Conservation (phyloP, 2,113 vertebrate genomes). For the Oncorhynchus mykiss region DNA sequence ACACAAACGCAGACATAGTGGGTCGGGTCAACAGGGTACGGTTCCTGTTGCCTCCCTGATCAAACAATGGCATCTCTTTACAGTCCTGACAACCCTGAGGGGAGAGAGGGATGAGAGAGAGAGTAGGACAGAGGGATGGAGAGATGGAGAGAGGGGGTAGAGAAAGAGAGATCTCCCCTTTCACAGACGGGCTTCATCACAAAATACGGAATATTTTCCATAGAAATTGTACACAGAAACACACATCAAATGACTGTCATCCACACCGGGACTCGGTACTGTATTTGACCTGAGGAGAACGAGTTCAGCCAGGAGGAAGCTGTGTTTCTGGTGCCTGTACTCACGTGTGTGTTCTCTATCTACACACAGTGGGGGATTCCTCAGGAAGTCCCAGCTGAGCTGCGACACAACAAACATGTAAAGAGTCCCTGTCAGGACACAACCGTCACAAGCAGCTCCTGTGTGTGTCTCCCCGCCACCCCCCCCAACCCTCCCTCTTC, state of each 20-base stretch:
- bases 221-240: constrained; percentile 34
- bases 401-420: constrained; percentile 55
- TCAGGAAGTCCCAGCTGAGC: constrained; percentile 39
- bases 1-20: constrained; percentile 35
- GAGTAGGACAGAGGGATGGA: not conserved
- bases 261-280: constrained; percentile 9
- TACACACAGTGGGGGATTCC: constrained; percentile 2
- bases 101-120: constrained; percentile 23
- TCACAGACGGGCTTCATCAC: constrained; percentile 24
- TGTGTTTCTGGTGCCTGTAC: constrained; percentile 22
- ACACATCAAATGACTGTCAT: constrained; percentile 42
- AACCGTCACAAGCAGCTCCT: constrained; percentile 65
- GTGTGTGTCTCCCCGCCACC: too few relatives aligned
- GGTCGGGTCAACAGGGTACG: constrained; percentile 66
- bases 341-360: not conserved
- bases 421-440: constrained; percentile 58
- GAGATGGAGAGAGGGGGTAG: constrained; percentile 25
- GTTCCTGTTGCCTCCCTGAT: constrained; percentile 70
- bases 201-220: not conserved
- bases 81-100: constrained; percentile 66
- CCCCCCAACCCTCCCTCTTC: constrained; percentile 27
- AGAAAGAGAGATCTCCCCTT: constrained; percentile 49
- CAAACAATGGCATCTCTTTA: constrained; percentile 77
- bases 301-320: not conserved
- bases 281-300: not conserved